Evolutionary conservation across 2,797 vertebrate genomes (phyloP).

Genomic region (Ibycter americanus): DNA sequence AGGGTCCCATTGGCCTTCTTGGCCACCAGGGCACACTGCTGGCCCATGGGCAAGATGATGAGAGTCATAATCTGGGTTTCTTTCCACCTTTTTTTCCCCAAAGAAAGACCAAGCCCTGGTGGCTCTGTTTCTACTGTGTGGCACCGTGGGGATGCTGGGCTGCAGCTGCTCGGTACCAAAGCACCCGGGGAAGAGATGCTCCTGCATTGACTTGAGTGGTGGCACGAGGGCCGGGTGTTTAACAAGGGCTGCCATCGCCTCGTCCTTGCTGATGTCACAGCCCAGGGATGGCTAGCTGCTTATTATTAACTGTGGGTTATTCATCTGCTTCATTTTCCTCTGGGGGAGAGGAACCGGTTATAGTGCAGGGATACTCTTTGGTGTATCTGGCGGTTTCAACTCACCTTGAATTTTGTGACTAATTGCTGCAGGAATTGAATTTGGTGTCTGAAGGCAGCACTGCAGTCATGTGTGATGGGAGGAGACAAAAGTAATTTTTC

Average conservation of each 20-base stretch:
- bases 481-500: not conserved
- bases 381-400: not conserved
- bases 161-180: not conserved
- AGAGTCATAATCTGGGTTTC: not conserved
- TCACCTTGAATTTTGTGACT: not conserved
- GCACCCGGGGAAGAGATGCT: not conserved
- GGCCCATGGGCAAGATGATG: not conserved
- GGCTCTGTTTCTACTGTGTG: not conserved
- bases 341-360: not conserved
- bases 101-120: not conserved
- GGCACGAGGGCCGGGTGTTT: fast-evolving
- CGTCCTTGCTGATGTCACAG: fast-evolving
- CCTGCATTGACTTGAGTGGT: fast-evolving
- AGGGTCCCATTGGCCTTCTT: too few species aligned
- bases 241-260: fast-evolving
- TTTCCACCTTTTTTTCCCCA: not conserved
- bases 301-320: not conserved
- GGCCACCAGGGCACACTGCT: too few species aligned
- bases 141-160: not conserved
- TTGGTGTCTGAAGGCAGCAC: not conserved
- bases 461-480: not conserved
- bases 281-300: not conserved
- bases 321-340: not conserved
- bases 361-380: not conserved
- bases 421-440: not conserved